A percentile compares a stretch with the other conserved stretches of the same genome.
phyloP scores from a whole-genome alignment of 64 coral and sea anemone genomes.

The Orbicella faveolata region DNA sequence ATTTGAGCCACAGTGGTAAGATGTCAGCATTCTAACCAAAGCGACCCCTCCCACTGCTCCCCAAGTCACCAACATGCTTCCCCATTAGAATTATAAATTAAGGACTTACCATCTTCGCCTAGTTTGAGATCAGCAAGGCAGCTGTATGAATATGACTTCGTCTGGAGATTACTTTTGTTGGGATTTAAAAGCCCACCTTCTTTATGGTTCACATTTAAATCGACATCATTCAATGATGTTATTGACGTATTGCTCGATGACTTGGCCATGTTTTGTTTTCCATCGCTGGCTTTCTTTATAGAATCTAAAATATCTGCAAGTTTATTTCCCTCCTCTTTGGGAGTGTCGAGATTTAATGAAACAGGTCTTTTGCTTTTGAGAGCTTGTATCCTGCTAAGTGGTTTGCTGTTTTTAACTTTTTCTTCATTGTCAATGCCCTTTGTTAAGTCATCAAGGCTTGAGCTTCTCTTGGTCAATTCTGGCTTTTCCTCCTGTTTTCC shows the following conservation, averaged over 20 bases:
- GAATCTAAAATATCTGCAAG: conserved; percentile 88
- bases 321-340: conserved; percentile 71
- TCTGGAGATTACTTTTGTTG: conserved; percentile 26
- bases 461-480: conserved; percentile 59
- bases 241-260: conserved; percentile 6
- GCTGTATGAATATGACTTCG: conserved; percentile 62
- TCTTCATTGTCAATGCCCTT: conserved; percentile 9
- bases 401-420: conserved; percentile 14
- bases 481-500: conserved; percentile 39
- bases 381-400: neutral
- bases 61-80: neutral
- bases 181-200: conserved; percentile 16
- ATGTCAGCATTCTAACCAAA: too few species aligned
- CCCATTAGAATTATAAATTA: neutral
- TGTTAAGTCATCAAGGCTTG: conserved; percentile 77
- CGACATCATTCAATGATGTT: conserved; percentile 31
- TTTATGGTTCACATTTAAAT: conserved; percentile 22
- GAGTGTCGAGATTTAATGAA: conserved; percentile 13
- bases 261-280: conserved; percentile 1
- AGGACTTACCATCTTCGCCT: conserved; percentile 48
- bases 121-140: conserved; percentile 54
- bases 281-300: conserved; percentile 65
- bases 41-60: too few species aligned
- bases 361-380: conserved; percentile 14
- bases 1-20: too few species aligned